Evolutionary conservation across 2,888 invertebrate genomes (phyloP), one percentile per base, ranked within the genome.

Genomic region (Drosophila anomelani): DNA sequence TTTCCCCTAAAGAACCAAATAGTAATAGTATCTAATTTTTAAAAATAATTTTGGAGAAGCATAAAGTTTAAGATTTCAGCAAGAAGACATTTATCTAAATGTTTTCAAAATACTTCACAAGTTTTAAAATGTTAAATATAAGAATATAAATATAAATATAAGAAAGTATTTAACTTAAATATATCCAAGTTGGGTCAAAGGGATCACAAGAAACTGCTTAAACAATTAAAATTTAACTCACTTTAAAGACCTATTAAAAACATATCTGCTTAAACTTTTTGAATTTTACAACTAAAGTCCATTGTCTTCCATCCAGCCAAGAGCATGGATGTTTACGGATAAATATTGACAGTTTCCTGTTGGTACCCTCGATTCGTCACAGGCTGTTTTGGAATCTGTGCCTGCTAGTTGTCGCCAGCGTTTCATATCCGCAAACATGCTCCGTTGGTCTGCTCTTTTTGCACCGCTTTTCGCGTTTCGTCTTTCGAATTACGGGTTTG

Each of bases 401-500:
- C 34, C 58, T 51, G 49, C 44, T 8, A 67, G 47, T 39, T 68
- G 67, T 67, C 59, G 44, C 51, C 69, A 70, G 20, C 36, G 41
- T 51, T 81, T 81, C 46, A 73, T 76, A 85, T 87, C 83, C 88
- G 83, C 73, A 81, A 83, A 64, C 82, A 59, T 75, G 82, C 69
- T 75, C 57, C 59, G 79, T 43, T 76, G 76, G 56, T 57, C 53
- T 63, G 74, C 26, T 44, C 36, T 44, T 49, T 55, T 43, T 39
- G 20, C 64, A 56, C 26, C 38, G 51, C 3, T 75, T 69, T 23
- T 44, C 49, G 32, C 36, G 17, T 41, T 34, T 36, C 51, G 51
- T 36, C 51, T 53, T 36, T 36, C 51, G 51, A 36, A 15, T 55
- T 55, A 34, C 44, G 69, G 34, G 49, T 67, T 68, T 68, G 61